phyloP scores from a whole-genome alignment of 2,113 vertebrate species.

The Bambusicola thoracicus region DNA sequence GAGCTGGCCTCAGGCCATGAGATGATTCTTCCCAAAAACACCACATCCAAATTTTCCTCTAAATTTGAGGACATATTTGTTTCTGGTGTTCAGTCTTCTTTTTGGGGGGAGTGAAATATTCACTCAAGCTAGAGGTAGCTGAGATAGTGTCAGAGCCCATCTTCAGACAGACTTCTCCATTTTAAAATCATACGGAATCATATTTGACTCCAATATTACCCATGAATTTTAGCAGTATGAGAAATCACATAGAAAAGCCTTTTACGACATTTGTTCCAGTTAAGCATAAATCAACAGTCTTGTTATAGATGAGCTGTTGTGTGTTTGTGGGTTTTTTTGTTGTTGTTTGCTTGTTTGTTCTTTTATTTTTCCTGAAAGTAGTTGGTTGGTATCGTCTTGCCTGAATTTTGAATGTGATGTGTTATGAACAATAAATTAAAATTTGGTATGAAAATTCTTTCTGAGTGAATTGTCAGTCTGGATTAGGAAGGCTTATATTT shows the following conservation, averaged over 20 bases:
- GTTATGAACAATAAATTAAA: conserved; percentile 27
- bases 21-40: background rate
- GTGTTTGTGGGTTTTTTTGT: background rate
- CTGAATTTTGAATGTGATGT: conserved; percentile 19
- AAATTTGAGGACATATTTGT: background rate
- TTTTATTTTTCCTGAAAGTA: background rate
- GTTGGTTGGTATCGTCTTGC: background rate
- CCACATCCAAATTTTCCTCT: background rate
- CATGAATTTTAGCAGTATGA: background rate
- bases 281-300: background rate
- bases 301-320: background rate
- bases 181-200: background rate
- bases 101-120: background rate
- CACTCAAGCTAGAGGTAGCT: background rate
- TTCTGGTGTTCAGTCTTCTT: background rate
- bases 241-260: background rate
- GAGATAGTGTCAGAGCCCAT: background rate
- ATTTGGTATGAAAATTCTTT: background rate
- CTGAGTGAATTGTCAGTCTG: background rate
- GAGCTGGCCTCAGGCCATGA: background rate
- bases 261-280: background rate
- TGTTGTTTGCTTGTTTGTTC: background rate
- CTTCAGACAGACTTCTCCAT: background rate
- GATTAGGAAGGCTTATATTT: background rate
- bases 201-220: background rate